phyloP scores from a whole-genome alignment of 2,113 vertebrate species.

The Halcyon senegalensis region DNA sequence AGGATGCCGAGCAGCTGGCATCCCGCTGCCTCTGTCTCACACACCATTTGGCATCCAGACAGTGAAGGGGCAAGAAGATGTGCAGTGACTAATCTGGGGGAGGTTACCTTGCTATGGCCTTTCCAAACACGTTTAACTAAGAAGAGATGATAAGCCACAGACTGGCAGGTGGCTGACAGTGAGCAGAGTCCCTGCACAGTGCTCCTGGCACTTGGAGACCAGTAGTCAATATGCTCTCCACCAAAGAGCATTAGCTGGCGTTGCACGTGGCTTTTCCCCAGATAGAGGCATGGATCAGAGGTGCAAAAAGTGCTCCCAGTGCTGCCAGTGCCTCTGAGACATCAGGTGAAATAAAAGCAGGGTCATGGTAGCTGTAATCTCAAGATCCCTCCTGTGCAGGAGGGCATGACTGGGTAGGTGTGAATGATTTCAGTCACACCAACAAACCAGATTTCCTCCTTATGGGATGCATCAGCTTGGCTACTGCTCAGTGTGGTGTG shows the following conservation, averaged over 20 bases:
- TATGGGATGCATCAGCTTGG: neutral
- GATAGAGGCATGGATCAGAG: neutral
- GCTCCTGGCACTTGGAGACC: neutral
- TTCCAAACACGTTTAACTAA: neutral
- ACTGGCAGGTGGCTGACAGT: neutral
- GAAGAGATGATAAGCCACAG: accelerated
- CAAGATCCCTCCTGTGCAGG: neutral
- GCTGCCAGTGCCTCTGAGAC: neutral
- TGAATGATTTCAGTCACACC: neutral
- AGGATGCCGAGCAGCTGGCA: neutral
- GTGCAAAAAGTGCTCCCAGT: neutral
- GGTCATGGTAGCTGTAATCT: neutral
- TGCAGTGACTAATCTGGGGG: neutral
- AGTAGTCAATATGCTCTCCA: neutral
- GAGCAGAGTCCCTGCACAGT: neutral
- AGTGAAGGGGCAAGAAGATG: neutral
- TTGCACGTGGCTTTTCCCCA: neutral
- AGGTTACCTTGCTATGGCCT: neutral
- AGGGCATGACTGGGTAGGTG: accelerated
- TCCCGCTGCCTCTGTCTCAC: neutral
- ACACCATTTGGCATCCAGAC: neutral
- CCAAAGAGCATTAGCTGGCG: neutral
- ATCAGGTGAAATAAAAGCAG: neutral
- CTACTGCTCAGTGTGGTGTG: neutral
- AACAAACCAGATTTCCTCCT: neutral